Evolutionary conservation across 2,888 invertebrate species (phyloP).

Genomic region (Pristionchus fissidentatus): DNA sequence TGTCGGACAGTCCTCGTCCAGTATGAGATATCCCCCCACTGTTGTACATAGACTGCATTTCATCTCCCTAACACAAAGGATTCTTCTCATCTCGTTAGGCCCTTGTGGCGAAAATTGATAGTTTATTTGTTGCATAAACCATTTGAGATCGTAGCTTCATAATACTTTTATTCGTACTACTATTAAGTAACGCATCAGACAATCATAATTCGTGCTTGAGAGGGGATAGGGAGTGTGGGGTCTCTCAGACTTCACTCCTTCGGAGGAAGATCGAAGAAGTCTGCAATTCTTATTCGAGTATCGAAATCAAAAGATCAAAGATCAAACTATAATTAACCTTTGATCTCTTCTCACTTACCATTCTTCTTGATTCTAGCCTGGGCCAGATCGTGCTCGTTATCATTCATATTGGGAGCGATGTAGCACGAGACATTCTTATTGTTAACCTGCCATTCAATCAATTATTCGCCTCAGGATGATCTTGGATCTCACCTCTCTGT

Average conservation of each 20-base stretch:
- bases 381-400: background rate
- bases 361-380: background rate
- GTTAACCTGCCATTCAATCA: background rate
- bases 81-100: too few species aligned
- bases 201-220: constrained; percentile 6
- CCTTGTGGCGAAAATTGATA: background rate
- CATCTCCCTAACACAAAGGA: too few species aligned
- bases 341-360: background rate
- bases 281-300: background rate
- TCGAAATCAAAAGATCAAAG: background rate
- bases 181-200: background rate
- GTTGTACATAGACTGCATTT: too few species aligned
- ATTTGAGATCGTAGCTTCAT: background rate
- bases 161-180: constrained; percentile 20
- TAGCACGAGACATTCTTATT: constrained; percentile 26
- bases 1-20: background rate
- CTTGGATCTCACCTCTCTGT: background rate
- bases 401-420: constrained; percentile 12
- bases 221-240: background rate
- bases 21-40: too few species aligned
- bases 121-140: background rate
- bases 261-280: background rate
- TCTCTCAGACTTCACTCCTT: background rate
- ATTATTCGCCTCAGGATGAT: background rate
- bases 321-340: background rate